phyloP scores from a whole-genome alignment of 1,140 invertebrate species.

The Bombus waltoni region DNA sequence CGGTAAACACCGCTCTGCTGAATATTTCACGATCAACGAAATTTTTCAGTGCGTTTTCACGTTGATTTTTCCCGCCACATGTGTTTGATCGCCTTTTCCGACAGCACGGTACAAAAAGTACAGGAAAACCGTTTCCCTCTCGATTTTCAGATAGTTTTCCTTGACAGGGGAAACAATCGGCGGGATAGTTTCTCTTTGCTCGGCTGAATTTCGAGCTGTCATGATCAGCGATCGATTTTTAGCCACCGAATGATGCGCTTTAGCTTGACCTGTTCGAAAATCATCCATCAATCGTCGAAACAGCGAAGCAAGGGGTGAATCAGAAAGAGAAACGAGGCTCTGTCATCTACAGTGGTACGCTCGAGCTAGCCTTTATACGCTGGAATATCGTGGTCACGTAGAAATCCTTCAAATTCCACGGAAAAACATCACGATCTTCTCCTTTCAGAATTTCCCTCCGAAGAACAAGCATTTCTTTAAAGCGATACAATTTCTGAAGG shows the following conservation, averaged over 20 bases:
- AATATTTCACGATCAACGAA: not conserved
- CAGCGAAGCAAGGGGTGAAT: not conserved
- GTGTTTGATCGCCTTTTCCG: not conserved
- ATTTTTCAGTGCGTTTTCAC: not conserved
- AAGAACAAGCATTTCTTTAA: not conserved
- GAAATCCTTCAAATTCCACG: not conserved
- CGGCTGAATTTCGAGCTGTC: conserved; percentile 12
- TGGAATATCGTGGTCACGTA: not conserved
- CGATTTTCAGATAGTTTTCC: not conserved
- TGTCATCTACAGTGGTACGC: conserved; percentile 19
- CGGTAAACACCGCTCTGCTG: too few species aligned
- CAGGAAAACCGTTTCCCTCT: not conserved
- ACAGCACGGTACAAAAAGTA: not conserved
- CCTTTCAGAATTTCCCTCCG: too few species aligned
- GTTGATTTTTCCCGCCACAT: not conserved
- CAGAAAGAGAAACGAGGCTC: conserved; percentile 9
- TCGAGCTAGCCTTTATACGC: not conserved
- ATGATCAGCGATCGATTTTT: conserved; percentile 35
- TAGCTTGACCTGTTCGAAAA: conserved; percentile 27
- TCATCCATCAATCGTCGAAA: conserved; percentile 29
- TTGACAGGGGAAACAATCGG: conserved; percentile 16
- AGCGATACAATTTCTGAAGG: not conserved
- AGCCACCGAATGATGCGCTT: conserved; percentile 1
- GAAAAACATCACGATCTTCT: not conserved
- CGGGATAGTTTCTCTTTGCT: not conserved